Evolutionary conservation across 2,797 vertebrate genomes (phyloP), one percentile per base, ranked within the genome.

Genomic region (Karalla daura): DNA sequence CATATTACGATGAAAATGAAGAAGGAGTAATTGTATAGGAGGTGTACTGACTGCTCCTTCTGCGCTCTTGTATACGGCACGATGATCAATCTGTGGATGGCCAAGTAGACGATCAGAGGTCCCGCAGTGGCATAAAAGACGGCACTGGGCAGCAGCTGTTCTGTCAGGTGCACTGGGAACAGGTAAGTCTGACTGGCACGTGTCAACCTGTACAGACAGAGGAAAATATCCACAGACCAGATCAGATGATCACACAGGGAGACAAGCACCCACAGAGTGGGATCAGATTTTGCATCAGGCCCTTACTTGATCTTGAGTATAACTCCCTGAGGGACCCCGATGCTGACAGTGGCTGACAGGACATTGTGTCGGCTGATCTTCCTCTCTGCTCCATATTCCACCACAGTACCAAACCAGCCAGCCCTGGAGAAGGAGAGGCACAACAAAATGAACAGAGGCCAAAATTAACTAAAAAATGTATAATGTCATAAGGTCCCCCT

Each of bases 131-230:
- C 97, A 0, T 99, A 99, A 93, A 99, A 99, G 36, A 98, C 92
- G 0, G 97, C 98, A 0, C 96, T 98, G 80, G 98, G 98, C 47
- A 99, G 93, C 41, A 99, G 93, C 93, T 99, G 97, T 53, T 98
- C 97, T 2, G 98, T 99, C 82, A 99, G 85, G 84, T 99, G 98
- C 40, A 99, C 86, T 8, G 98, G 97, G 88, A 99, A 98, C 92
- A 99, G 95, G 92, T 98, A 99, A 0, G 96, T 99, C 91, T 99
- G 98, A 89, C 95, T 99, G 76, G 98, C 96, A 51, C 98, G 93
- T 37, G 96, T 95, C 79, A 99, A 86, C 89, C 98, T 99, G 86
- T 18, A 28, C 1, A 7, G 41, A 70, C 20, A 52, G 43, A 56
- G 40, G 18, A 54, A 70, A n/a, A 66, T 2, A 17, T 0, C 50